Base-by-base conservation (phyloP, 2,888 invertebrate genomes). In the Buathra laborator region DNA sequence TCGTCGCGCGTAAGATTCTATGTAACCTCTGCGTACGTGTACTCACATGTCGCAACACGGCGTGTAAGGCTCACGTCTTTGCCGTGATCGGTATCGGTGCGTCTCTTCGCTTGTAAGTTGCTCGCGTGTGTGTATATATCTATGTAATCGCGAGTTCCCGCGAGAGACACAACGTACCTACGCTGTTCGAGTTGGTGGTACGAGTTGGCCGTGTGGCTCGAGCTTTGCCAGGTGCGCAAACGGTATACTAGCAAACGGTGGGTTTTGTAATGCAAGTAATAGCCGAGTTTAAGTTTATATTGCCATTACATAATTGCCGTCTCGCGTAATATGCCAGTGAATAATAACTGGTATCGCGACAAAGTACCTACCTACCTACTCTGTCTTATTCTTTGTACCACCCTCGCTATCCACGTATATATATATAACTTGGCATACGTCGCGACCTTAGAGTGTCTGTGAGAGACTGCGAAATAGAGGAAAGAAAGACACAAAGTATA, bases 251-350 rank as follows among this genome's bases (percentile, higher is more conserved):
- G 59, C 80, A 62, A 24, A 16, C 76, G 56, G 64, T 62, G 46
- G 70, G 19, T 85, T 85, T 85, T 81, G 79, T 82, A 82, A 85
- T 51, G 56, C 56, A 82, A 79, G 75, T 76, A 85, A 85, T 82
- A 71, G 75, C 56, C 79, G 44, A 66, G 59, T 56, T 79, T 70
- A 82, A 67, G 74, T 78, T 84, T 78, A 66, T 78, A 82, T 78
- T 64, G 75, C 67, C 68, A 85, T 85, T 85, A 82, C 75, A 82
- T 85, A 85, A 85, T 82, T 85, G 66, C 48, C 59, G 43, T 53
- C 64, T 32, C 75, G 68, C 51, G 53, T 76, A 71, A 82, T 75
- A 59, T 46, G 48, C 76, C 68, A 64, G 74, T 71, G 74, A 81
- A 75, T 82, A 82, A 85, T 75, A 79, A 82, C 79, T 56, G 79